These are phyloP conservation scores for Oncorhynchus kisutch DNA, from an alignment of 2,113 vertebrate species.

Conservation along the genomic window DNA sequence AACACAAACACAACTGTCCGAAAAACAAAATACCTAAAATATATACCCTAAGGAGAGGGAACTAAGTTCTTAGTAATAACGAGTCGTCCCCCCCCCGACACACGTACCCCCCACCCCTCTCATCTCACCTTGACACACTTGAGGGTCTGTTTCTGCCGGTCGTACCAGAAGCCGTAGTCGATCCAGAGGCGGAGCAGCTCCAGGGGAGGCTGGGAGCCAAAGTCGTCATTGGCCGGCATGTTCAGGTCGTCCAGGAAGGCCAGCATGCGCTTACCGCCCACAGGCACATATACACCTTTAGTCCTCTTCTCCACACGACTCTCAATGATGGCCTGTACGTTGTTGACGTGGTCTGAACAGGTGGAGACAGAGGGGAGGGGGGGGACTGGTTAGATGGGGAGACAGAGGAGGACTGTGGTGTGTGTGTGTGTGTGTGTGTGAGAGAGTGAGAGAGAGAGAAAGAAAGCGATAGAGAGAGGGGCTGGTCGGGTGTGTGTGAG, in stretches of 20 bases:
- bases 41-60: neutral
- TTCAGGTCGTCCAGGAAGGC: slow-evolving; percentile 88
- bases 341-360: slow-evolving; percentile 79
- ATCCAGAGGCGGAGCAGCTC: slow-evolving; percentile 87
- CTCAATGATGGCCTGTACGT: slow-evolving; percentile 84
- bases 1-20: neutral
- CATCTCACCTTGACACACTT: slow-evolving; percentile 82
- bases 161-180: slow-evolving; percentile 90
- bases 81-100: neutral
- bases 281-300: slow-evolving; percentile 81
- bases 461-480: too few species aligned
- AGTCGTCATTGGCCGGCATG: slow-evolving; percentile 84
- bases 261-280: slow-evolving; percentile 82
- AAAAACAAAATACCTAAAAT: neutral
- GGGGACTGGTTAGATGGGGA: slow-evolving; percentile 50
- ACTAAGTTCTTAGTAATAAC: neutral
- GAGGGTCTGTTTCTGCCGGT: slow-evolving; percentile 78
- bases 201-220: slow-evolving; percentile 86
- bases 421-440: too few species aligned
- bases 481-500: too few species aligned
- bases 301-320: slow-evolving; percentile 84
- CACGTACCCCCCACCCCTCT: neutral
- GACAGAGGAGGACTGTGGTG: slow-evolving; percentile 33
- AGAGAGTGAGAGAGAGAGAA: too few species aligned
- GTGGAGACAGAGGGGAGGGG: slow-evolving; percentile 45